Evolutionary conservation across 2,797 vertebrate species (phyloP), one percentile per base, ranked within the genome.

Genomic region (Phrynocephalus forsythii): DNA sequence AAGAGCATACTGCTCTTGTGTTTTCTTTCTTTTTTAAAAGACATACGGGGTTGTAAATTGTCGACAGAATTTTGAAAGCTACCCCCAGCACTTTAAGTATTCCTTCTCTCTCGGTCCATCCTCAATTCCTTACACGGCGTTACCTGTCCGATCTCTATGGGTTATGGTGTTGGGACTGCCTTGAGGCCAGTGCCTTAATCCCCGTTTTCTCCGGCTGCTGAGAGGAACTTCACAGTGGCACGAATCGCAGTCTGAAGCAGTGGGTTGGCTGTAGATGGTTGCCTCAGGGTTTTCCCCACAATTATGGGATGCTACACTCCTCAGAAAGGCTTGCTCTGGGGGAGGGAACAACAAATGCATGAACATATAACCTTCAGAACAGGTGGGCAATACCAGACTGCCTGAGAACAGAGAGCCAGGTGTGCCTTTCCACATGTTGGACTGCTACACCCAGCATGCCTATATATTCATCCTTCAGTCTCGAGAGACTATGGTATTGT

Each of bases 201-300:
- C 87, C 24, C 26, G 11, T 85, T 85, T 81, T 76, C 63, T 75
- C 69, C 28, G 69, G 83, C 9, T 85, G 22, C 66, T 81, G 48
- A 50, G 1, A 7, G 81, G 73, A 22, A 44, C 63, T 48, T 81
- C 63, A 4, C 87, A 88, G 11, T 60, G 83, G n/a, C 87, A 88
- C 1, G n/a, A 69, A 60, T 85, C 77, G 3, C 44, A 6, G 16
- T 85, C 87, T 2, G 20, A 50, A 22, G 20, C 7, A 6, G 9
- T n/a, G 10, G 69, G 30, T 73, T 68, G 77, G 38, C 24, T n/a
- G 71, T 50, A 22, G 30, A 33, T 26, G 28, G 44, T 71, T n/a
- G 71, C 22, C 3, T 60, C 71, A 24, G 71, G 30, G 0, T 7
- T 52, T 22, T 68, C 10, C 1, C 18, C 38, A 83, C 60, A 56